Base-by-base conservation (phyloP, 2,113 vertebrate genomes). In the Chaetops frenatus region DNA sequence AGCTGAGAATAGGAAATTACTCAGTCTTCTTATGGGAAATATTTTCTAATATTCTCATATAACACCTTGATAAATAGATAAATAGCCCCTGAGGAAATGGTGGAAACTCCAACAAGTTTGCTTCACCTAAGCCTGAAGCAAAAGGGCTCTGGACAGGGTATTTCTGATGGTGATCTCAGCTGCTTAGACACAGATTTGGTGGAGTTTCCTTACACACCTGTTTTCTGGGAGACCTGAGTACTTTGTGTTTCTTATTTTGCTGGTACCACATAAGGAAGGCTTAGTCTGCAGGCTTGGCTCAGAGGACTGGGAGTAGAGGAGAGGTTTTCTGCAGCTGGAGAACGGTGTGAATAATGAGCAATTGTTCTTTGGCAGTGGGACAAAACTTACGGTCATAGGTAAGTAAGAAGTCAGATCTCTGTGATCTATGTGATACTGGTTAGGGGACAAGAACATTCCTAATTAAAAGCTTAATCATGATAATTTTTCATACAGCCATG, bases 311-410 rank as follows among this genome's bases (percentile, higher is more conserved):
- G 6, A 27, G 35, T 33, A 66, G 38, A 51, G 62, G 8, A n/a
- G 36, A 64, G 91, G 96, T 98, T 98, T 94, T 51, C 94, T 96
- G 66, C 70, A 88, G 95, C 95, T 42, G 31, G 80, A 81, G 83
- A 87, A 95, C 92, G 96, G 53, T 97, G 99, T 99, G 98, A 97
- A 95, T 87, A 96, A 95, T 14, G 1, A 19, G 0, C 1, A 31
- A 97, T 0, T 97, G 17, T 28, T 51, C 28, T 98, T 98, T 3
- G 97, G 98, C 47, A 44, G 18, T 1, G 98, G 98, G 38, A 98
- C 98, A 53, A 98, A 97, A 80, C 79, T 98, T 38, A 95, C 93
- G 1, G 94, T 98, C 14, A 7, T 98, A 69, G 97, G 97, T 98
- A 96, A 86, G 97, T 87, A 27, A 64, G 5, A 76, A 62, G 2